These are phyloP conservation scores for Rousettus leschenaultii DNA, from an alignment of 2,113 vertebrate genomes.

Conservation along the genomic window DNA sequence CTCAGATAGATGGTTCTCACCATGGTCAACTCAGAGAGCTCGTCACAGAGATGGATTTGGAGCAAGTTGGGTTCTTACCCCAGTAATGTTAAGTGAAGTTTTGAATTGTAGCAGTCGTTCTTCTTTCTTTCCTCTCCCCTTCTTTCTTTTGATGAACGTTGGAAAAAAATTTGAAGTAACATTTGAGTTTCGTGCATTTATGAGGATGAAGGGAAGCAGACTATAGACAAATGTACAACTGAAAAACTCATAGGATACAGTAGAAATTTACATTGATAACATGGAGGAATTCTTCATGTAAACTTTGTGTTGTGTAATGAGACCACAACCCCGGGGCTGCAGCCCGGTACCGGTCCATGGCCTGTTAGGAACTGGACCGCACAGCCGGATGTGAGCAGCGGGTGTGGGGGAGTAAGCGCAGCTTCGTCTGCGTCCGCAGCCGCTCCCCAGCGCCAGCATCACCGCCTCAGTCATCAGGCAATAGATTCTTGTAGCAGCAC, in stretches of 20 bases:
- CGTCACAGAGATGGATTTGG: background rate
- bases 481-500: no score
- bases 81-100: background rate
- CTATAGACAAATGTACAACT: background rate
- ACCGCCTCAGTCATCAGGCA: no score
- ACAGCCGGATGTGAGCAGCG: no score
- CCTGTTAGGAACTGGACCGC: no score
- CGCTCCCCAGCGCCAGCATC: no score
- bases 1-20: background rate
- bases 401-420: no score
- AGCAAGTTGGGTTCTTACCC: background rate
- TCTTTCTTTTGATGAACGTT: background rate
- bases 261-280: background rate
- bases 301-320: background rate
- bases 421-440: no score
- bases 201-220: background rate
- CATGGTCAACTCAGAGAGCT: background rate
- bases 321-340: no score
- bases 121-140: background rate
- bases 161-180: background rate
- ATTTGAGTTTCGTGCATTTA: background rate
- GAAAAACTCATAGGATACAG: background rate
- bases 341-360: no score
- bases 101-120: background rate
- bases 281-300: background rate